Percentiles rank a stretch among this genome's conserved stretches.
These are phyloP conservation scores for Lycaon pictus DNA, from an alignment of 2,113 vertebrate genomes.

Conservation along the genomic window DNA sequence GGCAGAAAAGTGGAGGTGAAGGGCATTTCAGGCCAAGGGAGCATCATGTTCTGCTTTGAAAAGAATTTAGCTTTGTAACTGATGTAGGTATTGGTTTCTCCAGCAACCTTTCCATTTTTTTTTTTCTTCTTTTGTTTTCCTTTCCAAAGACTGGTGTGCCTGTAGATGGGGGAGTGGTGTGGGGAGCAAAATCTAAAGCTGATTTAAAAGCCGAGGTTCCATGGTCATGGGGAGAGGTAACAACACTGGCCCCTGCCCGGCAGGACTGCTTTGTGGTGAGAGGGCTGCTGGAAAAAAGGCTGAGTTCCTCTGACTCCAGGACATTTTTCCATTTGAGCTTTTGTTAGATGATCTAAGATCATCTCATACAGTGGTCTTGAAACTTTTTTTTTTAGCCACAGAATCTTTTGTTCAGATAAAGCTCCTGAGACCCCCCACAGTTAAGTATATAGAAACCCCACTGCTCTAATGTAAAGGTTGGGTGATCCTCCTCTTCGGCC, in stretches of 20 bases:
- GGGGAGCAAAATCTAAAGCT: neutral
- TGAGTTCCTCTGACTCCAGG: neutral
- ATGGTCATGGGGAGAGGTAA: neutral
- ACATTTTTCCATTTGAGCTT: neutral
- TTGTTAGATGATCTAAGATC: neutral
- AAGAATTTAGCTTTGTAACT: constrained; percentile 35
- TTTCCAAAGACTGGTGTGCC: neutral
- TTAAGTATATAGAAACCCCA: too few species aligned
- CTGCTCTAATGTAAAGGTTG: neutral
- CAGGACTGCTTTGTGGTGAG: neutral
- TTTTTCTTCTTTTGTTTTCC: neutral
- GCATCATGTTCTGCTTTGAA: neutral
- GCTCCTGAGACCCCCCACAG: neutral
- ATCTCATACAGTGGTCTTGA: neutral
- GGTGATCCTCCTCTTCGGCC: neutral
- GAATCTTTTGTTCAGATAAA: constrained; percentile 7
- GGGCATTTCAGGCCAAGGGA: neutral
- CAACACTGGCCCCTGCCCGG: accelerated
- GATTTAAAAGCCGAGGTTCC: neutral
- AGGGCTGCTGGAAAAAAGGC: neutral
- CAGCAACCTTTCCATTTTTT: neutral
- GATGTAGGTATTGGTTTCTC: neutral
- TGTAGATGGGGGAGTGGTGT: neutral
- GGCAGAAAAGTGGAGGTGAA: neutral
- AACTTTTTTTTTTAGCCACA: neutral